Conservation (phyloP, 2,888 invertebrate genomes). For the Danaus chrysippus region DNA sequence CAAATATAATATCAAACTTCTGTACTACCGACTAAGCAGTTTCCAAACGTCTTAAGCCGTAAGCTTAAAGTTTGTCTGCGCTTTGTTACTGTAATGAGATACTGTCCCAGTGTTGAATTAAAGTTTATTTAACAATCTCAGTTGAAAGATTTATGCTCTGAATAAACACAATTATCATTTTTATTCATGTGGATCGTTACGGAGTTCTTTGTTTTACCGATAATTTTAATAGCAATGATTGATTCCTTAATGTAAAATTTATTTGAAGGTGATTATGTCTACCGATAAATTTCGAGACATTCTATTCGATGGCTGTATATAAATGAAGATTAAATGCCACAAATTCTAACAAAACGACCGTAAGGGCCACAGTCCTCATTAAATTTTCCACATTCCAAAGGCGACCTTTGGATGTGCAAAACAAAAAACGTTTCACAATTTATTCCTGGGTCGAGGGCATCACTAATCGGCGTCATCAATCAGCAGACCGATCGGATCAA, state of each 20-base stretch:
- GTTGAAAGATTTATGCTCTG: not conserved
- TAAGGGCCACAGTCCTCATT: slow-evolving; percentile 30
- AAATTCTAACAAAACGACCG: slow-evolving; percentile 14
- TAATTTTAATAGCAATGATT: too few species aligned
- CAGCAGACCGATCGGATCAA: slow-evolving; percentile 70
- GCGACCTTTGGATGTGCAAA: slow-evolving; percentile 54
- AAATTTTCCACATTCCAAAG: slow-evolving; percentile 49
- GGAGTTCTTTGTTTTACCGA: too few species aligned
- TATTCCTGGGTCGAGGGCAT: slow-evolving; percentile 73
- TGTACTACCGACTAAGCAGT: slow-evolving; percentile 16
- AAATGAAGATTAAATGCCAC: slow-evolving; percentile 1
- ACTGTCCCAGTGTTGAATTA: slow-evolving; percentile 11
- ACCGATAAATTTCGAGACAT: not conserved
- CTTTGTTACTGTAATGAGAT: slow-evolving; percentile 25
- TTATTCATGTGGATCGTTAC: not conserved
- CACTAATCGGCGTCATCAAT: slow-evolving; percentile 79
- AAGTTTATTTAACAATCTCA: slow-evolving; percentile 2
- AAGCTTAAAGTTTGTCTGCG: slow-evolving; percentile 18
- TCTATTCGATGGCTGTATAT: not conserved
- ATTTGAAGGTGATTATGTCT: too few species aligned
- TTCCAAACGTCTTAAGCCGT: slow-evolving; percentile 16
- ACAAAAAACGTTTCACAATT: slow-evolving; percentile 74
- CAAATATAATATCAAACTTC: slow-evolving; percentile 16
- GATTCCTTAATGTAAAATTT: too few species aligned
- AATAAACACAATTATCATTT: not conserved